Percentiles rank a stretch among this genome's conserved stretches.
Evolutionary conservation across 2,113 vertebrate species (phyloP).

Genomic region (Hiodon alosoides): DNA sequence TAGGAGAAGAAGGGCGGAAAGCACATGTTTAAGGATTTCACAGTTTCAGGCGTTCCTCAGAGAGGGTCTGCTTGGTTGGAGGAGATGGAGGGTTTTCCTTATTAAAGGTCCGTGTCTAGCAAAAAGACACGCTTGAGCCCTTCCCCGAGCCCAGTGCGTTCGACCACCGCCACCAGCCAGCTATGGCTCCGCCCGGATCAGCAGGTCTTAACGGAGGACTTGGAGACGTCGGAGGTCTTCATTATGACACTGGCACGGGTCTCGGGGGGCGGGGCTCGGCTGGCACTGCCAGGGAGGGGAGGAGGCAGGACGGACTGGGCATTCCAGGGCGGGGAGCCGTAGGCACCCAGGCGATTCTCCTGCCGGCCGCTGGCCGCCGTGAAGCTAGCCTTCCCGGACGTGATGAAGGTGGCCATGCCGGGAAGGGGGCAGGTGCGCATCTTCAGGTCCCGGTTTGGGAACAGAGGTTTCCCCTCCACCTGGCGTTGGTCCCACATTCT

Average conservation of each 20-base stretch:
- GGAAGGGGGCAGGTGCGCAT: constrained; percentile 71
- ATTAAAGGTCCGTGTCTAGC: neutral
- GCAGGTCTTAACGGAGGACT: constrained; percentile 77
- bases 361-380: constrained; percentile 80
- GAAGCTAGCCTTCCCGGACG: constrained; percentile 77
- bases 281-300: constrained; percentile 5
- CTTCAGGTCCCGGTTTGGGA: constrained; percentile 66
- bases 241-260: constrained; percentile 91
- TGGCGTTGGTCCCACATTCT: constrained; percentile 61
- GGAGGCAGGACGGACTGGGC: constrained; percentile 48
- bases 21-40: constrained; percentile 72
- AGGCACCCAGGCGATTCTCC: constrained; percentile 67
- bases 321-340: constrained; percentile 67
- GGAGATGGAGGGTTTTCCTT: too few relatives aligned
- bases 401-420: constrained; percentile 85
- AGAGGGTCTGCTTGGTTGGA: neutral
- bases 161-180: too few relatives aligned
- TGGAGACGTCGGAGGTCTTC: constrained; percentile 90
- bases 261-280: constrained; percentile 68
- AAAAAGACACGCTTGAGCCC: neutral
- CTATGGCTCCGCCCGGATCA: constrained; percentile 53
- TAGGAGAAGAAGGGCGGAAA: constrained; percentile 29
- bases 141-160: neutral
- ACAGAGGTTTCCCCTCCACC: constrained; percentile 68
- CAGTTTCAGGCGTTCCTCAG: constrained; percentile 54